phyloP scores from a whole-genome alignment of 1,140 invertebrate genomes.

The Procambarus virginalis region DNA sequence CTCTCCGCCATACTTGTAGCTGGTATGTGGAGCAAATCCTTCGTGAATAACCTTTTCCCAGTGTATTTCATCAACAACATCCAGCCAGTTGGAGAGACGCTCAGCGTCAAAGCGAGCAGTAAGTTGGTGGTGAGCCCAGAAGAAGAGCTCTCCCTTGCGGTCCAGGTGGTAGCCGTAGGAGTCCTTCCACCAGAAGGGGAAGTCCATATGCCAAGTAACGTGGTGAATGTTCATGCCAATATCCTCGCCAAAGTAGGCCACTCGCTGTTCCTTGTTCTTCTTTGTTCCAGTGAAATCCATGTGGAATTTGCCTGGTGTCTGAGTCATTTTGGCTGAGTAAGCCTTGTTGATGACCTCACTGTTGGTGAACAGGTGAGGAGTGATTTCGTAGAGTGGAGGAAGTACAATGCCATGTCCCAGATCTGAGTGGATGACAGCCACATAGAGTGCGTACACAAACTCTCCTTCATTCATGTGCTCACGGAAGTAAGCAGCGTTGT shows the following conservation, averaged over 20 bases:
- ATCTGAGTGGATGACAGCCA: not conserved
- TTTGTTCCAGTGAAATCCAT: constrained; percentile 6
- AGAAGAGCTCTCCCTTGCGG: constrained; percentile 40
- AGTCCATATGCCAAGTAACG: constrained; percentile 31
- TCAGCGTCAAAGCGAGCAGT: constrained; percentile 20
- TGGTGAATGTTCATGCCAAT: constrained; percentile 22
- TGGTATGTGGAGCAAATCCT: constrained; percentile 34
- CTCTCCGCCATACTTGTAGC: constrained; percentile 26
- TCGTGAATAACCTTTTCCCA: constrained; percentile 7
- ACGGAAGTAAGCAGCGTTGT: constrained; percentile 24
- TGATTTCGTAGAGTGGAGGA: constrained; percentile 37
- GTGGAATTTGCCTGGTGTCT: not conserved
- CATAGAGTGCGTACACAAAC: constrained; percentile 22
- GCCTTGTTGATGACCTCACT: constrained; percentile 18
- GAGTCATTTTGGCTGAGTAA: constrained; percentile 21
- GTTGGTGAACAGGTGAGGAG: constrained; percentile 35
- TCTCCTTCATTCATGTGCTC: constrained; percentile 15
- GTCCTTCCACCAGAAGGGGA: constrained; percentile 29
- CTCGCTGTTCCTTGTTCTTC: constrained; percentile 2
- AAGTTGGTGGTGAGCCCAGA: constrained; percentile 33
- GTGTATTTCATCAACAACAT: constrained; percentile 4
- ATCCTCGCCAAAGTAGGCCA: constrained; percentile 32
- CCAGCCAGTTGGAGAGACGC: constrained; percentile 10
- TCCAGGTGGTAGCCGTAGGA: not conserved
- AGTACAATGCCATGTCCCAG: not conserved